phyloP scores from a whole-genome alignment of 2,113 vertebrate genomes.

The Alouatta palliata region DNA sequence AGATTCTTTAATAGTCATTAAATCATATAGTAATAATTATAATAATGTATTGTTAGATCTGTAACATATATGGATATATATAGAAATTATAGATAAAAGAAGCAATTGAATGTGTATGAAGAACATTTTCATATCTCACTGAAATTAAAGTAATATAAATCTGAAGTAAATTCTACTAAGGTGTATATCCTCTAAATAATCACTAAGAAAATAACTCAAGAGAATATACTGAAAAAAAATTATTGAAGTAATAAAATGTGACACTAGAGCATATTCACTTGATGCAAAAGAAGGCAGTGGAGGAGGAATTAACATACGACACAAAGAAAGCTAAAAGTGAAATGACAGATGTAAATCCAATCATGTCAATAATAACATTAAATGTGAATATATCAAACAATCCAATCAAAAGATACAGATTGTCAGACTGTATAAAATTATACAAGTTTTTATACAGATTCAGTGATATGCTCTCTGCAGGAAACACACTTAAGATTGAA shows the following conservation, averaged over 20 bases:
- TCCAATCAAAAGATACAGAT: not conserved
- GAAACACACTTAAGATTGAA: not conserved
- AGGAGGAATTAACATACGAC: not conserved
- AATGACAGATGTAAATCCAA: not conserved
- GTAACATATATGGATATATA: not conserved
- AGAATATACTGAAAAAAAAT: not conserved
- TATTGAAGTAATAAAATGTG: not conserved
- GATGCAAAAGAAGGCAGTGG: not conserved
- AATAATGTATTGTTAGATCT: not conserved
- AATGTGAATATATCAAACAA: not conserved
- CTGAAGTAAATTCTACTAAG: not conserved
- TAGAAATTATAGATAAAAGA: not conserved
- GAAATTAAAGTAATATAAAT: constrained; percentile 2
- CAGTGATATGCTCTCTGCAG: not conserved
- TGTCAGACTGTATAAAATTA: not conserved
- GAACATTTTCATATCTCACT: not conserved
- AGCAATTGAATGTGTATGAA: not conserved
- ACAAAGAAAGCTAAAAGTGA: not conserved
- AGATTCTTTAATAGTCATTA: not conserved
- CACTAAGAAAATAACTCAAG: not conserved
- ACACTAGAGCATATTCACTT: not conserved
- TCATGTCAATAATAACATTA: not conserved
- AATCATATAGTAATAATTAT: not conserved
- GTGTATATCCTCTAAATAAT: not conserved
- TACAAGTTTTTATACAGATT: too few relatives aligned